Evolutionary conservation across 2,113 vertebrate genomes (phyloP), one percentile per base, ranked within the genome.

Genomic region (Potamarius usumacintae): DNA sequence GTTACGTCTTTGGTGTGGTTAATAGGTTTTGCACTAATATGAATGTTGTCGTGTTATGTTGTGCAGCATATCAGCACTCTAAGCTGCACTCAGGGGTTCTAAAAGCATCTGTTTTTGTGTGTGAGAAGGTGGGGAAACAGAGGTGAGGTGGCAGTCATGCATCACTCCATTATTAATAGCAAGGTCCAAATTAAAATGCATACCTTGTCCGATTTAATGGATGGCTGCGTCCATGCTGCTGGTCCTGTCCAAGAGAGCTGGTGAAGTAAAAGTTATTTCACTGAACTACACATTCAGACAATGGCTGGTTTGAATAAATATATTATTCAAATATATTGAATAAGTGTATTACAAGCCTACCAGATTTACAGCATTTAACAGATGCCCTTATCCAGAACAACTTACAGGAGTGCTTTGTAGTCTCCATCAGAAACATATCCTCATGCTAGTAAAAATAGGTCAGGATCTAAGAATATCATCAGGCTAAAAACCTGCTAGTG

Each of bases 91-190:
- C 82, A 88, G 53, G 57, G 55, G 69, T 74, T 83, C 42, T 83
- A 65, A 82, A 81, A 85, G 67, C 80, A 27, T 86, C 63, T 76
- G 72, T 22, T 55, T 74, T 52, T 74, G 85, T 78, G 71, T 50
- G 53, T 34, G 57, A 80, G 57, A 5, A 83, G 42, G 72, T 79
- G 34, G 30, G 80, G 57, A 60, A 83, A 25, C 20, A 69, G 67
- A 12, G 69, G 85, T 87, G 88, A 91, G 91, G 90, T 90, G 90
- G 90, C 90, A 89, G 92, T 92, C 93, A 92, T 93, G 93, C 94
- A 93, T 94, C 93, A 94, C 94, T 94, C 93, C 93, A 95, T 95
- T 95, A 95, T 96, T 95, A 95, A 95, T 96, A 92, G 91, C 93
- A 83, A 57, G 91, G 94, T 92, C 93, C 88, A 92, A 91, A 92